phyloP scores from a whole-genome alignment of 1,140 invertebrate genomes.

The Bombus waltoni region DNA sequence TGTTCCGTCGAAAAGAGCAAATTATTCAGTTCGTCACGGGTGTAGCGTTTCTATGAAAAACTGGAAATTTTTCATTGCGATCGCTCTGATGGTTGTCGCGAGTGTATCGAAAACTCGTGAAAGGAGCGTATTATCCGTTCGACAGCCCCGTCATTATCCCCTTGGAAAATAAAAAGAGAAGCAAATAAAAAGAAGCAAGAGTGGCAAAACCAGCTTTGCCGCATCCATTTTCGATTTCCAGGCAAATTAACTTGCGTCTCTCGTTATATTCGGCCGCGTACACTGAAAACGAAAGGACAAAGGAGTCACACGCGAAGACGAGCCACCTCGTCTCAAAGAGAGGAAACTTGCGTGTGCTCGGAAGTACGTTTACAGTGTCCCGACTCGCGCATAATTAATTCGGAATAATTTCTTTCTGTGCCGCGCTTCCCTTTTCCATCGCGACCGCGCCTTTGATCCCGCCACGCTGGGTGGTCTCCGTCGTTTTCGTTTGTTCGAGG shows the following conservation, averaged over 20 bases:
- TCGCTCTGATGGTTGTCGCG: background rate
- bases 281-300: slow-evolving; percentile 18
- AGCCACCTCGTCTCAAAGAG: background rate
- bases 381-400: slow-evolving; percentile 54
- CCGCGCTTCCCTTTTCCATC: slow-evolving; percentile 14
- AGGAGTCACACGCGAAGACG: slow-evolving; percentile 18
- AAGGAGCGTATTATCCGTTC: too few relatives aligned
- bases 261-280: background rate
- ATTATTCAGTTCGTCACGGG: too few relatives aligned
- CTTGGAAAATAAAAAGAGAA: background rate
- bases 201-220: background rate
- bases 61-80: background rate
- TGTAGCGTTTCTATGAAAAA: background rate
- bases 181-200: too few relatives aligned
- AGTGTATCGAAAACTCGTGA: background rate
- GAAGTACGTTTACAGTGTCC: slow-evolving; percentile 22
- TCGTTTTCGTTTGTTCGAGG: background rate
- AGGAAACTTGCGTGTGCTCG: background rate
- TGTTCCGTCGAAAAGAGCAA: too few relatives aligned
- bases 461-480: background rate
- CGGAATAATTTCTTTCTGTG: slow-evolving; percentile 48
- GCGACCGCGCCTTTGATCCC: slow-evolving; percentile 31
- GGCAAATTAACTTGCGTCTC: slow-evolving; percentile 25
- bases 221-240: background rate
- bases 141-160: too few relatives aligned